Percentiles rank a stretch among this genome's conserved stretches.
These are phyloP conservation scores for Sesamia inferens DNA, from an alignment of 2,888 invertebrate species.

Conservation along the genomic window DNA sequence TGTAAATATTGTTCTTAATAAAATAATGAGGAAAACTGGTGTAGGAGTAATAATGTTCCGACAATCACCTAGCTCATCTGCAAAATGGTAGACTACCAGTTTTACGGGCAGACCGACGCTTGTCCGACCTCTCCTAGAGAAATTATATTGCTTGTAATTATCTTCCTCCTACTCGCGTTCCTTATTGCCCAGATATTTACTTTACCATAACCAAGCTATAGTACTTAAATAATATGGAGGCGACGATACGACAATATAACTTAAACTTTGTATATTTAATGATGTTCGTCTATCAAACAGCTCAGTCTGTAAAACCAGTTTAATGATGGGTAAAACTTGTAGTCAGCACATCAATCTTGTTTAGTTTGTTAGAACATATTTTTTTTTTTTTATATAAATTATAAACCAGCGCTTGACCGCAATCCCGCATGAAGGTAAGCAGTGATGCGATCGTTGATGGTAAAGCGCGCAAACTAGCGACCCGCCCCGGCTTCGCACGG, in stretches of 20 bases:
- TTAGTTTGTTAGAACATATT: too few species aligned
- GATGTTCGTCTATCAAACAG: background rate
- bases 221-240: background rate
- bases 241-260: background rate
- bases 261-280: background rate
- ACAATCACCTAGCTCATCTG: background rate
- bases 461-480: too few species aligned
- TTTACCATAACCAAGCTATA: background rate
- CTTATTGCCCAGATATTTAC: conserved; percentile 1
- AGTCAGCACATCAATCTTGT: too few species aligned
- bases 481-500: too few species aligned
- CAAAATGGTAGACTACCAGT: conserved; percentile 23
- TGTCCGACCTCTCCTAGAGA: conserved; percentile 8
- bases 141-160: conserved; percentile 14
- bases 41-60: background rate
- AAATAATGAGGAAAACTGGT: background rate
- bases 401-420: too few species aligned
- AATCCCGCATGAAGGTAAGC: too few species aligned
- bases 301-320: too few species aligned
- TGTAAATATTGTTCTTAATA: background rate
- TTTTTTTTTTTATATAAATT: too few species aligned
- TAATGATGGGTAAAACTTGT: too few species aligned
- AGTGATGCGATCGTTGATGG: too few species aligned
- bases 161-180: background rate
- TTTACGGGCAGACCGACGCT: conserved; percentile 9